Evolutionary conservation across 2,797 vertebrate species (phyloP).

Genomic region (Morelia viridis): DNA sequence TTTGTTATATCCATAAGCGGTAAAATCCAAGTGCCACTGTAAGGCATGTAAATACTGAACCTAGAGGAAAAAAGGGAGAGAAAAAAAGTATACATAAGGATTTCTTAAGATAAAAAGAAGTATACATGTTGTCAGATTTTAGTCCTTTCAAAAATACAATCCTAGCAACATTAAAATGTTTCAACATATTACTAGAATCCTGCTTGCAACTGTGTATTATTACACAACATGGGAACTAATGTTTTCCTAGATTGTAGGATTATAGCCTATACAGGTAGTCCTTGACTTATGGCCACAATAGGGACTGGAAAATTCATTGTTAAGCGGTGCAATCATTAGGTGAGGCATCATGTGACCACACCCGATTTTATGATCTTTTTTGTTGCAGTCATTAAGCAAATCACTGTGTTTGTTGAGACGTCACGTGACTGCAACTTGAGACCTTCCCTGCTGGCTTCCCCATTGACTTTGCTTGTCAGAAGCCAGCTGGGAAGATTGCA

Average conservation of each 20-base stretch:
- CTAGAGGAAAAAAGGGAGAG: constrained; percentile 69
- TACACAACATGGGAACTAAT: background rate
- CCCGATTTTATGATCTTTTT: too few species aligned
- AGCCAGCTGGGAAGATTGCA: too few species aligned
- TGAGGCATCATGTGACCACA: too few species aligned
- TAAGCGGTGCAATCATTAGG: too few species aligned
- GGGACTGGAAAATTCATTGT: too few species aligned
- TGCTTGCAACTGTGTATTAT: background rate
- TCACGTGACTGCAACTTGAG: too few species aligned
- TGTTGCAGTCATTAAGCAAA: too few species aligned
- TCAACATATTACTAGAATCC: background rate
- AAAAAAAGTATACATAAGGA: background rate
- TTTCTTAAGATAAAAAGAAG: background rate
- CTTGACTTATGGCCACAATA: too few species aligned
- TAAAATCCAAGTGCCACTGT: constrained; percentile 95
- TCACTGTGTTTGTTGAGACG: too few species aligned
- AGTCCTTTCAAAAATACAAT: constrained; percentile 9
- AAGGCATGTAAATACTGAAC: constrained; percentile 95
- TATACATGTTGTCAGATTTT: constrained; percentile 36
- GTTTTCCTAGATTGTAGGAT: background rate
- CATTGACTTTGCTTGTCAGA: too few species aligned
- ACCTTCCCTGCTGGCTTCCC: too few species aligned
- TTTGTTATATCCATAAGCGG: constrained; percentile 86
- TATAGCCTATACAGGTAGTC: background rate
- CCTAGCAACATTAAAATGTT: background rate